Percentiles rank a stretch among this genome's conserved stretches.
These are phyloP conservation scores for Belonocnema kinseyi DNA, from an alignment of 1,140 invertebrate species.

Conservation along the genomic window DNA sequence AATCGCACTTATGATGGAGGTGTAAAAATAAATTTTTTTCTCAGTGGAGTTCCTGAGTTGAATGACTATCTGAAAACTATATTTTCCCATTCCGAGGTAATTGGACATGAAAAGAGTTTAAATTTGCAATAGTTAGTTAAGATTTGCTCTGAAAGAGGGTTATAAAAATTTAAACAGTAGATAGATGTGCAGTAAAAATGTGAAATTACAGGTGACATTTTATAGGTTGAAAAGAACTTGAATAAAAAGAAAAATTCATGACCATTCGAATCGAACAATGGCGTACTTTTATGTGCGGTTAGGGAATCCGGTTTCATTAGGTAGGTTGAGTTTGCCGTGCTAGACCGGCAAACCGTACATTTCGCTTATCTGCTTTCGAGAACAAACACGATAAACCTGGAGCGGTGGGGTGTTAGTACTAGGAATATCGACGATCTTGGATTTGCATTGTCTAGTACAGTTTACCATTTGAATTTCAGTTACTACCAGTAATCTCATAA, in stretches of 20 bases:
- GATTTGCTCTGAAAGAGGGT: too few relatives aligned
- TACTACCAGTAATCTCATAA: not conserved
- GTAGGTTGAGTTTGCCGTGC: constrained; percentile 14
- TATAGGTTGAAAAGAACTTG: not conserved
- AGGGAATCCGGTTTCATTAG: constrained; percentile 34
- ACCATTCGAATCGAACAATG: constrained; percentile 13
- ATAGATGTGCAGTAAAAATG: too few relatives aligned
- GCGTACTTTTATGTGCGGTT: constrained; percentile 35
- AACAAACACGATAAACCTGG: constrained; percentile 8
- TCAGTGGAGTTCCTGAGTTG: too few relatives aligned
- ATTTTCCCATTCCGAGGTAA: too few relatives aligned
- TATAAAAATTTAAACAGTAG: too few relatives aligned
- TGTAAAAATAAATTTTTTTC: too few relatives aligned
- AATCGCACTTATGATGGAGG: too few relatives aligned
- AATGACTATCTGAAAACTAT: too few relatives aligned
- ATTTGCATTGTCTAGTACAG: constrained; percentile 8
- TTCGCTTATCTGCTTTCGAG: constrained; percentile 28
- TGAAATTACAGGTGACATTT: not conserved
- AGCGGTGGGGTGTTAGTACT: not conserved
- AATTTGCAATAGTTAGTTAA: too few relatives aligned
- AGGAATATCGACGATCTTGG: constrained; percentile 3
- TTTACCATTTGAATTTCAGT: constrained; percentile 2
- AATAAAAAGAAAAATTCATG: constrained; percentile 18
- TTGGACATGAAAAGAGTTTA: too few relatives aligned
- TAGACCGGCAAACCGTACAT: constrained; percentile 15